Conservation (phyloP, 1,140 invertebrate species). For the Hylaeus anthracinus region DNA sequence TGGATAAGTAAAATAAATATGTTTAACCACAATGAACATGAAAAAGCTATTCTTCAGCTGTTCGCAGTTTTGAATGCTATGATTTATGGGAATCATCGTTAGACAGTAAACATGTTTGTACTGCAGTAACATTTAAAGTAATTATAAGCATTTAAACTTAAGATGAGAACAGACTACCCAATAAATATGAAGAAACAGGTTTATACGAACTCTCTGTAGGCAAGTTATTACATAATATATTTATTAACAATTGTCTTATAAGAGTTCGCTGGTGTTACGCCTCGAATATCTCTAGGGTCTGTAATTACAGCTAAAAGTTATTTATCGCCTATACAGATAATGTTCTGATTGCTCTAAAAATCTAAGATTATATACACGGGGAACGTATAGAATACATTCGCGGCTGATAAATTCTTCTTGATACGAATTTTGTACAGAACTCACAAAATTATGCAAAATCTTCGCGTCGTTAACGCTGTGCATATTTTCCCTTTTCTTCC, state of each 20-base stretch:
- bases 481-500: not conserved
- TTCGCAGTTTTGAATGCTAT: too few relatives aligned
- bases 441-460: constrained; percentile 4
- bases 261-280: constrained; percentile 23
- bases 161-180: too few relatives aligned
- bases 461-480: not conserved
- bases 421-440: not conserved
- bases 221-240: not conserved
- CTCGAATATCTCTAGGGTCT: constrained; percentile 24
- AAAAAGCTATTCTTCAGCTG: too few relatives aligned
- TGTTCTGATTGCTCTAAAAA: constrained; percentile 22
- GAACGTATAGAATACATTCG: constrained; percentile 1
- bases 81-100: too few relatives aligned
- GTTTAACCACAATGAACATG: too few relatives aligned
- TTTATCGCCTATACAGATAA: constrained; percentile 23
- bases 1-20: too few relatives aligned
- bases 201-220: too few relatives aligned
- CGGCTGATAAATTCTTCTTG: not conserved
- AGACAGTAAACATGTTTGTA: too few relatives aligned
- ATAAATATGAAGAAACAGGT: too few relatives aligned
- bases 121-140: too few relatives aligned
- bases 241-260: constrained; percentile 64
- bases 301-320: constrained; percentile 41
- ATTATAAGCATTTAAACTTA: too few relatives aligned
- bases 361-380: constrained; percentile 43